Evolutionary conservation across 53 echinoderm and acorn worm genomes (phyloP).

Genomic region (Paracentrotus lividus): DNA sequence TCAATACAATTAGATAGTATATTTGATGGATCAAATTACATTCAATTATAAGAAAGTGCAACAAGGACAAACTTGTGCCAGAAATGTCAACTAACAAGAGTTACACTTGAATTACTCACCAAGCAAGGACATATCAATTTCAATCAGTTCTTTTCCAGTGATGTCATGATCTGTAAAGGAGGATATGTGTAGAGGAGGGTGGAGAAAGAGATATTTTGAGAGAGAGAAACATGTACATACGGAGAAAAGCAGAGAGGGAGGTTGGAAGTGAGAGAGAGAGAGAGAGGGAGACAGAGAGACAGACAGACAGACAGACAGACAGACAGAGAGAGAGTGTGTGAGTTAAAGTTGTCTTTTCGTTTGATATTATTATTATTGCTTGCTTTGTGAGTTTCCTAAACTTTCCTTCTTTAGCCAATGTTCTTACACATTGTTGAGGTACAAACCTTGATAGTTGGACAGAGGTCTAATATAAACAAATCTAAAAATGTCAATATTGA

Average conservation of each 20-base stretch:
- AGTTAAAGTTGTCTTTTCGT: too few species aligned
- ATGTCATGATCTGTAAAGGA: slow-evolving; percentile 74
- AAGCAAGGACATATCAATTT: slow-evolving; percentile 91
- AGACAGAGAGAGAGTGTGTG: background rate
- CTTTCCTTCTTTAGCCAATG: too few species aligned
- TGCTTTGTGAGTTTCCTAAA: too few species aligned
- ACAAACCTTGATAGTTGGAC: too few species aligned
- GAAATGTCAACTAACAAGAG: background rate
- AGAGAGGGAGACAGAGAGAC: background rate
- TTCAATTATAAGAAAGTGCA: background rate
- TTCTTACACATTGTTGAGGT: too few species aligned
- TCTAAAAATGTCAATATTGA: too few species aligned
- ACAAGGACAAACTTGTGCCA: background rate
- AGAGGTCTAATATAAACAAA: too few species aligned
- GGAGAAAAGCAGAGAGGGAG: background rate
- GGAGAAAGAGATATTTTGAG: background rate
- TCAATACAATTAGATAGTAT: background rate
- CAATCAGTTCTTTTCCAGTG: slow-evolving; percentile 81
- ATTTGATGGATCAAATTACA: background rate
- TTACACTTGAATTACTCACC: slow-evolving; percentile 73
- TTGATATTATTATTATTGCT: too few species aligned
- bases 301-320: background rate
- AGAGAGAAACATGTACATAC: too few species aligned
- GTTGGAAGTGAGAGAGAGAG: background rate
- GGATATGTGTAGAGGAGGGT: background rate